Conservation (phyloP, 2,888 invertebrate species). For the Sepiola atlantica region DNA sequence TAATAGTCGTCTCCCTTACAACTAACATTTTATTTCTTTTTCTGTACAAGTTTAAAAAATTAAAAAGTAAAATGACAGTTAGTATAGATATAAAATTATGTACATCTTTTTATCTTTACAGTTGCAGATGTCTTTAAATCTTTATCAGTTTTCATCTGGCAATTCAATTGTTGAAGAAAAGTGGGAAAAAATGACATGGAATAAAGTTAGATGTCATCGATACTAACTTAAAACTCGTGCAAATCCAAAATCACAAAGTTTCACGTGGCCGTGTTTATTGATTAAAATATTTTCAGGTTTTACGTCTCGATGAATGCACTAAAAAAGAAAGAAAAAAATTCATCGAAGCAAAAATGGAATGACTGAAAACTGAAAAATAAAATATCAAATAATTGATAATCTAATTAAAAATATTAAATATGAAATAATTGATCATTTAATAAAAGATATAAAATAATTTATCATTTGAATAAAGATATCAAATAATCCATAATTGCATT, state of each 20-base stretch:
- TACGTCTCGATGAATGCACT: conserved; percentile 95
- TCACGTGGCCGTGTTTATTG: conserved; percentile 93
- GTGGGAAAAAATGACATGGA: neutral
- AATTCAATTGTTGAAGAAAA: neutral
- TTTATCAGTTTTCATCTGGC: neutral
- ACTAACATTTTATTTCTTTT: no score
- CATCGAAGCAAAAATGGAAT: neutral
- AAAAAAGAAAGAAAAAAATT: conserved; percentile 52
- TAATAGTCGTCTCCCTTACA: no score
- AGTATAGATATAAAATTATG: no score
- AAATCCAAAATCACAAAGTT: conserved; percentile 98
- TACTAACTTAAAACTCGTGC: conserved; percentile 88
- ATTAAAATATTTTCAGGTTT: conserved; percentile 99
- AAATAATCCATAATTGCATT: no score
- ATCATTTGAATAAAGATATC: no score
- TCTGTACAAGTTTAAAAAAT: no score
- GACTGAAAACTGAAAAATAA: neutral
- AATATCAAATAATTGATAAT: neutral
- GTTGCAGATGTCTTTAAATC: no score
- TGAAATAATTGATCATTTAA: no score
- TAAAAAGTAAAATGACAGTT: no score
- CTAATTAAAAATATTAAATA: no score
- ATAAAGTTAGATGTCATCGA: neutral
- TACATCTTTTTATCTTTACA: no score
- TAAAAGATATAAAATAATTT: no score